Conservation (phyloP, 1,140 invertebrate species). For the Copidosoma floridanum region DNA sequence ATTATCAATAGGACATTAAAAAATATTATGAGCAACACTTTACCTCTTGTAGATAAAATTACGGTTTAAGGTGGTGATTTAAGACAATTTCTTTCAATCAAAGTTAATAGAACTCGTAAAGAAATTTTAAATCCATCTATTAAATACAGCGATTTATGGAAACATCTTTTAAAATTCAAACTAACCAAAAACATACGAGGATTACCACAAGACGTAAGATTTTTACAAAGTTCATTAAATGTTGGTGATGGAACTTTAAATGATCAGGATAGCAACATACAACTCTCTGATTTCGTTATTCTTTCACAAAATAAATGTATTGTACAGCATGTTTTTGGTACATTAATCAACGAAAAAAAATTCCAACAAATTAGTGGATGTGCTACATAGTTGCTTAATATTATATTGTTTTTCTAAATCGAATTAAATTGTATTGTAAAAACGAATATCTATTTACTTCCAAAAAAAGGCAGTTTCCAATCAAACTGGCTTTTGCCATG, state of each 20-base stretch:
- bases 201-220: neutral
- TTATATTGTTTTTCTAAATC: conserved; percentile 2
- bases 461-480: conserved; percentile 3
- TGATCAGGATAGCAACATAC: neutral
- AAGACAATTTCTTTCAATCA: neutral
- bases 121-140: no score
- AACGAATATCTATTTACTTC: no score
- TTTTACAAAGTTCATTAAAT: neutral
- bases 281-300: neutral
- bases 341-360: neutral
- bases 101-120: neutral
- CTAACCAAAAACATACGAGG: neutral
- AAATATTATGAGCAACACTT: no score
- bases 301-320: neutral
- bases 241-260: conserved; percentile 3
- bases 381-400: neutral
- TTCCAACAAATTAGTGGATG: neutral
- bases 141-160: neutral
- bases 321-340: neutral
- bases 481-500: conserved; percentile 1
- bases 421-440: neutral
- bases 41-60: no score
- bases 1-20: no score
- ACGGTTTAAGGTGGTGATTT: neutral
- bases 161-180: neutral